phyloP scores from a whole-genome alignment of 1,140 invertebrate genomes.

The Onthophagus taurus region DNA sequence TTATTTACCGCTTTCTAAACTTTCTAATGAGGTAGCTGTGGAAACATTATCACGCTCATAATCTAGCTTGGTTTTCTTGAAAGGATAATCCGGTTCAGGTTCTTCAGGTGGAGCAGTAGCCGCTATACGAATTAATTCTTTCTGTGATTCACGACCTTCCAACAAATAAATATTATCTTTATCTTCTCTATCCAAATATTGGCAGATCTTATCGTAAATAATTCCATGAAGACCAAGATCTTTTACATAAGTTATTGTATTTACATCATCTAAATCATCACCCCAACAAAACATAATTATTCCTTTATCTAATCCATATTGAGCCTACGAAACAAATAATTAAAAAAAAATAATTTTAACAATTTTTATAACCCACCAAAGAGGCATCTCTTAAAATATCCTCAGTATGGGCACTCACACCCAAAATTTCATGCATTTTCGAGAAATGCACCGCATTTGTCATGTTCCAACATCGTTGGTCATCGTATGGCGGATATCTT shows the following conservation, averaged over 20 bases:
- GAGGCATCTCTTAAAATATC: slow-evolving; percentile 76
- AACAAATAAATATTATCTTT: slow-evolving; percentile 74
- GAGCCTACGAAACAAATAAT: slow-evolving; percentile 41
- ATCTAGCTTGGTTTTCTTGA: slow-evolving; percentile 31
- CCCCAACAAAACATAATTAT: slow-evolving; percentile 94
- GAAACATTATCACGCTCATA: slow-evolving; percentile 33
- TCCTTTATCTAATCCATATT: slow-evolving; percentile 62
- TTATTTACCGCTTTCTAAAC: slow-evolving; percentile 28
- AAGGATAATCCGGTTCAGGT: slow-evolving; percentile 21
- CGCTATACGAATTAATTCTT: slow-evolving; percentile 46
- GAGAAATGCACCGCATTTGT: slow-evolving; percentile 76
- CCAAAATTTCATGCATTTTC: slow-evolving; percentile 66
- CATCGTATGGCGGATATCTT: slow-evolving; percentile 73
- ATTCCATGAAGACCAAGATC: slow-evolving; percentile 82
- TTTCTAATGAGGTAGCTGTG: slow-evolving; percentile 39
- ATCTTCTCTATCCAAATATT: slow-evolving; percentile 66
- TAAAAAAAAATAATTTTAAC: background rate
- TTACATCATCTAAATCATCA: slow-evolving; percentile 84
- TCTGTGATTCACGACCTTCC: slow-evolving; percentile 66
- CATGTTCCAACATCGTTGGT: slow-evolving; percentile 72
- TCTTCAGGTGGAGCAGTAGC: slow-evolving; percentile 31
- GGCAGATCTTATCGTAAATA: slow-evolving; percentile 87
- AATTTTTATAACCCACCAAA: slow-evolving; percentile 43
- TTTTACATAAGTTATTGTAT: slow-evolving; percentile 79
- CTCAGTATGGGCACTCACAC: slow-evolving; percentile 86